Conservation (phyloP, 2,888 invertebrate species). For the Brachycybe producta region DNA sequence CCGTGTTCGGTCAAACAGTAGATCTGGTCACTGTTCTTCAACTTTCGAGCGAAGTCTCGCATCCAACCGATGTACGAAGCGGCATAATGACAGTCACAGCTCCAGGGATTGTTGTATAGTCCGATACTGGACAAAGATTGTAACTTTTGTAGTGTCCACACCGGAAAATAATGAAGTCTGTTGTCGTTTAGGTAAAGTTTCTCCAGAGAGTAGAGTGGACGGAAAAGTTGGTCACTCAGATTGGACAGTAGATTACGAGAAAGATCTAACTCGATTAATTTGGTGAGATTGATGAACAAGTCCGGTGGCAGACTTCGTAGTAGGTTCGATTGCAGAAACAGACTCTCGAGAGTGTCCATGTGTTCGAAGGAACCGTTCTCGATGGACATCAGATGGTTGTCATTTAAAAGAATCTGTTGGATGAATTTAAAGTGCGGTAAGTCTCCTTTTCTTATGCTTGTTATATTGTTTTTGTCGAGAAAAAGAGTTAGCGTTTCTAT, state of each 20-base stretch:
- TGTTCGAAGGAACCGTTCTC: conserved; percentile 2
- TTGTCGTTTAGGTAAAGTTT: conserved; percentile 11
- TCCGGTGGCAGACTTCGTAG: background rate
- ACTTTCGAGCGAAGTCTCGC: conserved; percentile 47
- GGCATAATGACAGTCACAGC: conserved; percentile 26
- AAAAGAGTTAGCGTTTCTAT: background rate
- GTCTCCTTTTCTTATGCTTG: background rate
- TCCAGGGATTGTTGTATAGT: conserved; percentile 14
- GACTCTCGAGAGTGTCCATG: background rate
- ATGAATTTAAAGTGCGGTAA: background rate
- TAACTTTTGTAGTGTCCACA: background rate
- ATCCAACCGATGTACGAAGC: conserved; percentile 64
- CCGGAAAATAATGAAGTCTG: conserved; percentile 8
- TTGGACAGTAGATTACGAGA: conserved; percentile 4
- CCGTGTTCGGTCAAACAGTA: background rate
- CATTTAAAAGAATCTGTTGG: background rate
- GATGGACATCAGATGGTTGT: background rate
- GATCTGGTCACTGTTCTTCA: conserved; percentile 40
- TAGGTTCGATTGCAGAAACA: conserved; percentile 4
- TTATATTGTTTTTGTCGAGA: conserved; percentile 5
- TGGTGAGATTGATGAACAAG: conserved; percentile 2
- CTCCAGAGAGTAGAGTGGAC: background rate
- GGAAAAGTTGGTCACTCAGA: background rate
- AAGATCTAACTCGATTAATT: conserved; percentile 5
- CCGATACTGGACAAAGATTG: background rate